phyloP scores from a whole-genome alignment of 2,113 vertebrate genomes.

The Peromyscus leucopus region DNA sequence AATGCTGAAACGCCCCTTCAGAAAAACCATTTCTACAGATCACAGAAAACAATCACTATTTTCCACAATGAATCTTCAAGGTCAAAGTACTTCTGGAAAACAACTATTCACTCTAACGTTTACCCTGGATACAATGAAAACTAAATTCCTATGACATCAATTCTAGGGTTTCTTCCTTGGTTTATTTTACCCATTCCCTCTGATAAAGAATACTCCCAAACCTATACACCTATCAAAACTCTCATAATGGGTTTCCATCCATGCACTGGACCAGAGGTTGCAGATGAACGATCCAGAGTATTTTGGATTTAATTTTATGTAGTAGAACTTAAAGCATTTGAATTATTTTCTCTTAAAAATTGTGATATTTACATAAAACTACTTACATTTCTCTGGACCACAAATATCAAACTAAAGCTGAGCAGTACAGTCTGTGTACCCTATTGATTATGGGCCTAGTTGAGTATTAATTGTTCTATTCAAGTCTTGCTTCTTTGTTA shows the following conservation, averaged over 20 bases:
- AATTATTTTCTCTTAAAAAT: neutral
- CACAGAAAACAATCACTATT: neutral
- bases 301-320: neutral
- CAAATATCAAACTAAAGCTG: neutral
- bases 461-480: neutral
- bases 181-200: neutral
- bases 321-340: neutral
- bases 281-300: neutral
- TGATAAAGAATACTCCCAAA: neutral
- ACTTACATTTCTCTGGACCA: neutral
- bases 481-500: no score
- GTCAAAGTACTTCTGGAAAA: neutral
- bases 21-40: neutral
- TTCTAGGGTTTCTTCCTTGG: neutral
- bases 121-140: neutral
- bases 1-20: neutral
- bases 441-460: no score
- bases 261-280: neutral
- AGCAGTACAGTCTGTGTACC: neutral
- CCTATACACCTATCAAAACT: neutral
- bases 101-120: neutral
- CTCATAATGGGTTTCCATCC: neutral
- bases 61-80: neutral
- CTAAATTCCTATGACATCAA: neutral
- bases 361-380: neutral